A percentile compares a stretch with the other conserved stretches of the same genome.
Conservation (phyloP, 2,888 invertebrate species). For the Lacanobia oleracea region DNA sequence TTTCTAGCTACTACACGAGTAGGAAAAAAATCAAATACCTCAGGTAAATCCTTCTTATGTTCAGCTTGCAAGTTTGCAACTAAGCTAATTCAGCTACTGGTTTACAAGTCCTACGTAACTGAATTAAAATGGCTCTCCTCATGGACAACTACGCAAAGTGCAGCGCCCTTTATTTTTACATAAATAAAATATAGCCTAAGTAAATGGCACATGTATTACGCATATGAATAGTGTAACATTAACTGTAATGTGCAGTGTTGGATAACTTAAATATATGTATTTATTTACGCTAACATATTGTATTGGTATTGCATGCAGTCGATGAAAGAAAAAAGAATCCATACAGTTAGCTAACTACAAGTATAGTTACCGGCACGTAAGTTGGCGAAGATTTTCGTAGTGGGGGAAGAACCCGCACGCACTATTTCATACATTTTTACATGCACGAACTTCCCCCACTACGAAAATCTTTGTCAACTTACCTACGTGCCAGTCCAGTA, state of each 20-base stretch:
- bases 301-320: constrained; percentile 6
- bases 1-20: too few species aligned
- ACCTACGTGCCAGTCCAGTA: too few species aligned
- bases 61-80: neutral
- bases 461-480: too few species aligned
- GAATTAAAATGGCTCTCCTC: neutral
- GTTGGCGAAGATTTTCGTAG: too few species aligned
- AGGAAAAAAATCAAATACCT: too few species aligned
- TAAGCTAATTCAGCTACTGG: neutral
- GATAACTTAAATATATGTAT: neutral
- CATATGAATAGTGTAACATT: constrained; percentile 26
- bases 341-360: neutral
- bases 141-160: constrained; percentile 2
- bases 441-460: too few species aligned
- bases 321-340: constrained; percentile 5
- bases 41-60: neutral
- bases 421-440: too few species aligned
- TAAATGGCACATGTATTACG: constrained; percentile 37
- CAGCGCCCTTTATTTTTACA: constrained; percentile 9
- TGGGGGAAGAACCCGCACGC: too few species aligned
- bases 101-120: neutral
- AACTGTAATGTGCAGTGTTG: constrained; percentile 20
- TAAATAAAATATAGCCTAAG: constrained; percentile 10
- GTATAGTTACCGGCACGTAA: too few species aligned
- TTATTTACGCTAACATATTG: constrained; percentile 7